Evolutionary conservation across 2,888 invertebrate species (phyloP), one percentile per base, ranked within the genome.

Genomic region (Amiota communis): DNA sequence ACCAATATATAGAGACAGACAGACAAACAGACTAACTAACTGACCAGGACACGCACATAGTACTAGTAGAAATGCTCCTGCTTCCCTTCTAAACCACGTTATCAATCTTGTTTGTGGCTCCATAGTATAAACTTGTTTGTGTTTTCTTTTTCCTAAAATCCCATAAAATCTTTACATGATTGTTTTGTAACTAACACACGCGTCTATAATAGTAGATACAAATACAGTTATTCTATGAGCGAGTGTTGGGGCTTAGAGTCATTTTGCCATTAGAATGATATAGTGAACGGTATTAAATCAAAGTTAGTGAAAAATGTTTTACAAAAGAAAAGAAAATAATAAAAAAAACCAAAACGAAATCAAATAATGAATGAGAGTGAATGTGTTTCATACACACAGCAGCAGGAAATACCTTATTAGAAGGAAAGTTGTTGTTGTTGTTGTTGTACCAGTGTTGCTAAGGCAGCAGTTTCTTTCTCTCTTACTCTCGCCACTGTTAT

Each of bases 231-330:
- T 36, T 36, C 36, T 64, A 12, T 49, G 63, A 57, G 48, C 57
- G 15, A 8, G 77, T 56, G 72, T 75, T 75, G 77, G 76, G 71
- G 72, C 72, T 36, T 6, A 74, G 70, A 70, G 77, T 83, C 84
- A 79, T 65, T 73, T 36, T n/a, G 80, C 85, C 79, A 84, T 84
- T 84, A 84, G 81, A 86, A 81, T 87, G 86, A 86, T 87, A 83
- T 85, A 86, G 85, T 85, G 79, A 72, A 71, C 72, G 76, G 84
- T 85, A 86, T 86, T 86, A 87, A 86, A 86, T 86, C 87, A 86
- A 87, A 86, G 87, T 86, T 85, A 83, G 81, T 80, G 80, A 79
- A 81, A 79, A 79, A 79, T 76, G 75, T 69, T 72, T 46, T 48
- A 51, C 36, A 56, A 74, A 74, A 75, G 56, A 76, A 53, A 74